Percentiles rank a stretch among this genome's conserved stretches.
Conservation (phyloP, 2,888 invertebrate genomes). For the Pelosia muscerda region DNA sequence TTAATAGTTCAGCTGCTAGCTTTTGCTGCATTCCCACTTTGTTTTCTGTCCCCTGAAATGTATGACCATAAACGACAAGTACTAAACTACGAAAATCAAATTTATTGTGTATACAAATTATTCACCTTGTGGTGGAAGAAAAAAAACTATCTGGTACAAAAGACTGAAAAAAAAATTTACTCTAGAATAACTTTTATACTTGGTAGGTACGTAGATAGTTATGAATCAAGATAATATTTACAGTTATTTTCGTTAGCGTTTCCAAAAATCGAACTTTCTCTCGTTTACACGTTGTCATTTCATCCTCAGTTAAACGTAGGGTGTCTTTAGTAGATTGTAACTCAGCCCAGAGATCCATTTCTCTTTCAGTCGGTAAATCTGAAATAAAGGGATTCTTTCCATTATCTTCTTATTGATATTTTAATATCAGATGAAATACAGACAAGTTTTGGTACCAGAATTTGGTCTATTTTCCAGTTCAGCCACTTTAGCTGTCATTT, state of each 20-base stretch:
- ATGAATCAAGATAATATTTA: conserved; percentile 53
- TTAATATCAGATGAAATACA: background rate
- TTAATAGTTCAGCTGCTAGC: conserved; percentile 79
- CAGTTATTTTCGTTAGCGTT: conserved; percentile 77
- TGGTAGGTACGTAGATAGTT: background rate
- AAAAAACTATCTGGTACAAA: conserved; percentile 70
- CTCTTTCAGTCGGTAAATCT: conserved; percentile 79
- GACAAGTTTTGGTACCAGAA: conserved; percentile 56
- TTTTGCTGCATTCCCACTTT: conserved; percentile 82
- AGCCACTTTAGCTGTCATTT: conserved; percentile 66
- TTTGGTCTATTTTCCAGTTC: conserved; percentile 74
- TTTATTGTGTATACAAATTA: conserved; percentile 31
- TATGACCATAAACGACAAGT: background rate
- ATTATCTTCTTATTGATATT: background rate
- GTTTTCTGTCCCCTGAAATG: conserved; percentile 77
- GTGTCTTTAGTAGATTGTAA: conserved; percentile 79
- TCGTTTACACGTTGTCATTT: conserved; percentile 71
- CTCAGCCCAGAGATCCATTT: conserved; percentile 80
- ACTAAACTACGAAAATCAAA: background rate
- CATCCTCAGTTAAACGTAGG: conserved; percentile 76
- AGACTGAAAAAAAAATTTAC: conserved; percentile 70
- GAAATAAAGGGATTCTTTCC: conserved; percentile 17
- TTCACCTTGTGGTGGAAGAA: conserved; percentile 59
- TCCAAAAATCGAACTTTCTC: conserved; percentile 81
- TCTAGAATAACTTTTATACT: conserved; percentile 25